These are phyloP conservation scores for Rotaria sp. DNA, from an alignment of 2,888 invertebrate genomes.

Conservation along the genomic window DNA sequence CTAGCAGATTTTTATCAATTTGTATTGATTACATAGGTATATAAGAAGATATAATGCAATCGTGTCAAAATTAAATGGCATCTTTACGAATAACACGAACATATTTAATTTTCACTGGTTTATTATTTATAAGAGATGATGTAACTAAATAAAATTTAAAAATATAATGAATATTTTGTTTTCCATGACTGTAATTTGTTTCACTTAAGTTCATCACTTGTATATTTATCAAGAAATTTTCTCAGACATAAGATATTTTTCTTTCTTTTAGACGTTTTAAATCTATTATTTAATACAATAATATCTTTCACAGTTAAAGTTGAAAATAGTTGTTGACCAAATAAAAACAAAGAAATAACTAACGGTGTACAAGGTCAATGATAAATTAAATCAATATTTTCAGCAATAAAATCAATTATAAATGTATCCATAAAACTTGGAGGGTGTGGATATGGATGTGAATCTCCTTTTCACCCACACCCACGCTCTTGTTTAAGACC, in stretches of 20 bases:
- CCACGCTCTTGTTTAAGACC: no score
- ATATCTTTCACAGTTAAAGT: constrained; percentile 92
- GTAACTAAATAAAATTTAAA: constrained; percentile 78
- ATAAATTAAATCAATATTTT: constrained; percentile 92
- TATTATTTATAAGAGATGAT: constrained; percentile 93
- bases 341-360: constrained; percentile 87
- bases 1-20: constrained; percentile 60
- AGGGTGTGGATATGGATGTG: no score
- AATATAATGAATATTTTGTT: no score
- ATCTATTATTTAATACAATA: constrained; percentile 87
- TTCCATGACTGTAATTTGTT: no score
- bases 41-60: constrained; percentile 73
- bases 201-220: constrained; percentile 72
- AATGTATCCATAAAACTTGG: constrained; percentile 84
- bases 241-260: constrained; percentile 97
- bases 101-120: constrained; percentile 88
- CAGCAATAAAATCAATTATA: constrained; percentile 98
- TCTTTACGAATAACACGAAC: constrained; percentile 91
- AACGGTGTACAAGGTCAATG: constrained; percentile 98
- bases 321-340: constrained; percentile 90
- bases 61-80: constrained; percentile 87
- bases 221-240: constrained; percentile 75
- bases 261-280: constrained; percentile 98
- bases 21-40: constrained; percentile 78
- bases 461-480: no score